Percentiles rank a stretch among this genome's conserved stretches.
These are phyloP conservation scores for Upupa epops DNA, from an alignment of 2,113 vertebrate species.

Conservation along the genomic window DNA sequence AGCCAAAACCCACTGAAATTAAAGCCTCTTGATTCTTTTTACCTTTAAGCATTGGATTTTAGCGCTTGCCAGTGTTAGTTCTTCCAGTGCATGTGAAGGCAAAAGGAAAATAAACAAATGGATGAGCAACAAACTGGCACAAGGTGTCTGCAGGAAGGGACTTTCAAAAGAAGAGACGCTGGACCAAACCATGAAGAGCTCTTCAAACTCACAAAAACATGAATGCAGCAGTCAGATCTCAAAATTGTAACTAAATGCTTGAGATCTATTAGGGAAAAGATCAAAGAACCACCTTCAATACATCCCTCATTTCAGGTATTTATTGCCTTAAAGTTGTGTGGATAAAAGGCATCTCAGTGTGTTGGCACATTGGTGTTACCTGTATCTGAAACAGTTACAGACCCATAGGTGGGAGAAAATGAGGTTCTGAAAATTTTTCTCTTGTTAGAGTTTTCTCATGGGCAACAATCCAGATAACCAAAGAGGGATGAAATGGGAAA, in stretches of 20 bases:
- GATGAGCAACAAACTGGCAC: neutral
- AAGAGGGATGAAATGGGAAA: neutral
- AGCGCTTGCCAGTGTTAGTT: conserved; percentile 4
- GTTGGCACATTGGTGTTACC: conserved; percentile 22
- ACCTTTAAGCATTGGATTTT: neutral
- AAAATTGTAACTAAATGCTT: conserved; percentile 33
- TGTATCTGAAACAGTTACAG: conserved; percentile 9
- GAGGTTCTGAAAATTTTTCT: neutral
- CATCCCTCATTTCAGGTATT: neutral
- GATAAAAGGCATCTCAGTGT: conserved; percentile 8
- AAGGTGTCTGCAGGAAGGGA: neutral
- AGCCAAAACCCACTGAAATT: conserved; percentile 47
- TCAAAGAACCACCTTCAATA: conserved; percentile 11
- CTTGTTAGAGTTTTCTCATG: neutral
- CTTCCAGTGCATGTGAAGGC: neutral
- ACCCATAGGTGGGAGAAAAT: neutral
- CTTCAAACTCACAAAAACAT: neutral
- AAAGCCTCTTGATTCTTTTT: conserved; percentile 38
- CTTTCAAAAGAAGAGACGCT: too few species aligned
- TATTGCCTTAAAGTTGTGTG: conserved; percentile 29
- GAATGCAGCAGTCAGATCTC: neutral
- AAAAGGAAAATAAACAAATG: neutral
- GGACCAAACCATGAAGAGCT: too few species aligned
- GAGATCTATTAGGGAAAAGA: conserved; percentile 39
- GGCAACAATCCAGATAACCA: neutral